A percentile compares a stretch with the other conserved stretches of the same genome.
Evolutionary conservation across 2,113 vertebrate genomes (phyloP).

Genomic region (Monarcha castaneiventris): DNA sequence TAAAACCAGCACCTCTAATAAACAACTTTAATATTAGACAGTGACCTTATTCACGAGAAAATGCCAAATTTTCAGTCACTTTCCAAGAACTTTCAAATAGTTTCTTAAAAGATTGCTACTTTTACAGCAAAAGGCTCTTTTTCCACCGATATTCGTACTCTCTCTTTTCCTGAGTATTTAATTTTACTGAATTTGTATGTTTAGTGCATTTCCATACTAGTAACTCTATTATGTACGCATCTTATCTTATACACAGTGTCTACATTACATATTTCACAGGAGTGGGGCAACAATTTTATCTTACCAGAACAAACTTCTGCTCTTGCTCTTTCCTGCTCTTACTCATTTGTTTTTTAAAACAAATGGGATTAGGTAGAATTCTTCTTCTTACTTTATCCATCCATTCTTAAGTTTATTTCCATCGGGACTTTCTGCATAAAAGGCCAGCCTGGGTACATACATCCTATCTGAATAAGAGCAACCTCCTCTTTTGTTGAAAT

Average conservation of each 20-base stretch:
- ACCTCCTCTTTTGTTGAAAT: neutral
- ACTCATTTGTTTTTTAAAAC: neutral
- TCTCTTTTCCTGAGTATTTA: rapidly evolving
- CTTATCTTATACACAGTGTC: neutral
- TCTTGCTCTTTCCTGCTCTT: neutral
- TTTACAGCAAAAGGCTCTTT: neutral
- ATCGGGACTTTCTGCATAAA: neutral
- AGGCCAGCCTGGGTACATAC: neutral
- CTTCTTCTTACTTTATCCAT: neutral
- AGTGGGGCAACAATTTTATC: neutral
- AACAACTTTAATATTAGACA: neutral
- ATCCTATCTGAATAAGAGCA: neutral
- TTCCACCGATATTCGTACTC: neutral
- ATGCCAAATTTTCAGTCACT: neutral
- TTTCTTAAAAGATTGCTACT: neutral
- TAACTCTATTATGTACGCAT: neutral
- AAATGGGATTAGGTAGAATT: neutral
- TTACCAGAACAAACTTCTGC: neutral
- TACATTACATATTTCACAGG: neutral
- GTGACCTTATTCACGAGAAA: neutral
- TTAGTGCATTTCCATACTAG: neutral
- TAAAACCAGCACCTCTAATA: neutral
- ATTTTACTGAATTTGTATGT: neutral
- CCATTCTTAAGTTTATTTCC: neutral
- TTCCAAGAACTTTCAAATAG: neutral